phyloP scores from a whole-genome alignment of 2,113 vertebrate genomes.

The Ellobius talpinus region DNA sequence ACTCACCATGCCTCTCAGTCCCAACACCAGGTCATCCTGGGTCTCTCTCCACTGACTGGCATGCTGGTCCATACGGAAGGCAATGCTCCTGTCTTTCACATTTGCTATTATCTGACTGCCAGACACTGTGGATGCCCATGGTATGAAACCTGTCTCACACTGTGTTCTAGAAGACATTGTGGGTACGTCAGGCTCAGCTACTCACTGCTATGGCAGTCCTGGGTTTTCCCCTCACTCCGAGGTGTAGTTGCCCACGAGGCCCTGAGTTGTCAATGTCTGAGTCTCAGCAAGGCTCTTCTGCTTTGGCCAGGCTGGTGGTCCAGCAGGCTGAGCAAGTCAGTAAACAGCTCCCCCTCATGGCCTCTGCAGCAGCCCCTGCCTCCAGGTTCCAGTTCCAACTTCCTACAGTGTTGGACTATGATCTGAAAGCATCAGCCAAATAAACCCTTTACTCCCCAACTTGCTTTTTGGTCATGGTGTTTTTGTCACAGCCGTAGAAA shows the following conservation, averaged over 20 bases:
- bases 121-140: accelerated
- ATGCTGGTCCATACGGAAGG: too few species aligned
- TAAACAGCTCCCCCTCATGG: background rate
- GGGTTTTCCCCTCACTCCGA: too few species aligned
- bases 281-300: background rate
- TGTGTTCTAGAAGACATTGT: background rate
- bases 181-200: too few species aligned
- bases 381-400: background rate
- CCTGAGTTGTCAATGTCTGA: background rate
- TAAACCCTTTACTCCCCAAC: background rate
- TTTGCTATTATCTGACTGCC: background rate
- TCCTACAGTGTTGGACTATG: background rate
- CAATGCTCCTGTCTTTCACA: background rate
- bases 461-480: background rate
- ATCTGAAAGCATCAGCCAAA: background rate
- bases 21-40: background rate
- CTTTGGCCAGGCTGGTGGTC: background rate
- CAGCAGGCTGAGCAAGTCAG: background rate
- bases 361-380: background rate
- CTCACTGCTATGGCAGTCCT: background rate
- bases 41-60: background rate
- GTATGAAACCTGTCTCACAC: too few species aligned
- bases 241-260: background rate
- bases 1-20: background rate
- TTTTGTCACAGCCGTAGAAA: background rate